These are phyloP conservation scores for Euphydryas editha DNA, from an alignment of 2,888 invertebrate genomes.

Conservation along the genomic window DNA sequence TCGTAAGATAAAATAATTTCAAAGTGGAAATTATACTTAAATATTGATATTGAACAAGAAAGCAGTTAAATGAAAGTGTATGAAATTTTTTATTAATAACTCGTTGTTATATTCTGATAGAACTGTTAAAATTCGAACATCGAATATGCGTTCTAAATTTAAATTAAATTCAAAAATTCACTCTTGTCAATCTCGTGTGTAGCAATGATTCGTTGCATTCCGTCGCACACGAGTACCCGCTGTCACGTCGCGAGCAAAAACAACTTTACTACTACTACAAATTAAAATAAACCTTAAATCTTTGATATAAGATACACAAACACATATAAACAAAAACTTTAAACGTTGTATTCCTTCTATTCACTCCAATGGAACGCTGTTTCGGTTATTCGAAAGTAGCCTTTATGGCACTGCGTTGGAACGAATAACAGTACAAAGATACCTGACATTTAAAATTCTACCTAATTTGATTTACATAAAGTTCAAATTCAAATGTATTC, in stretches of 20 bases:
- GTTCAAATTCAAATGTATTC: conserved; percentile 12
- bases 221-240: conserved; percentile 73
- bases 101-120: not conserved
- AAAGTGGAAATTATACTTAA: too few species aligned
- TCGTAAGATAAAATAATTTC: not conserved
- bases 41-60: too few species aligned
- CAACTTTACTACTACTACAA: not conserved
- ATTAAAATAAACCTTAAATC: conserved; percentile 6
- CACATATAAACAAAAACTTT: conserved; percentile 1
- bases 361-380: conserved; percentile 28
- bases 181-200: conserved; percentile 28
- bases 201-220: conserved; percentile 65
- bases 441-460: not conserved
- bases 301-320: not conserved
- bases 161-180: conserved; percentile 5
- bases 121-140: not conserved
- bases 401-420: conserved; percentile 34
- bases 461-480: not conserved
- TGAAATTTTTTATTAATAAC: too few species aligned
- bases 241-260: conserved; percentile 51
- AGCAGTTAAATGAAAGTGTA: too few species aligned
- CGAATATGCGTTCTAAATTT: not conserved
- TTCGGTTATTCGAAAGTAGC: conserved; percentile 40
- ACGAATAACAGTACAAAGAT: conserved; percentile 33
- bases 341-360: conserved; percentile 27